These are phyloP conservation scores for Zaprionus tsacasi DNA, from an alignment of 1,140 invertebrate genomes.

Conservation along the genomic window DNA sequence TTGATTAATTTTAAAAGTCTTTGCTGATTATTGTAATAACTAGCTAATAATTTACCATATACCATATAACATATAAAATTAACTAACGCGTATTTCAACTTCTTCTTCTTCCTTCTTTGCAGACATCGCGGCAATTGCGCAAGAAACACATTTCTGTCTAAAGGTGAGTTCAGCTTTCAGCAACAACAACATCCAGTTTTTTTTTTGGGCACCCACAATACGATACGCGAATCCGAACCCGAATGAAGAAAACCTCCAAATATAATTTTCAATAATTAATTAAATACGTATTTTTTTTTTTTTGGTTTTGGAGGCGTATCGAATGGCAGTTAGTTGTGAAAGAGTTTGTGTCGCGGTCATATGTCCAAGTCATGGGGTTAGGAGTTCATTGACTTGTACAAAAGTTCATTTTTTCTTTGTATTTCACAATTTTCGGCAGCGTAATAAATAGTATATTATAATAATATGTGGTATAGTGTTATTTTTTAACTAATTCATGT, in stretches of 20 bases:
- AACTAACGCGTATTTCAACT: slow-evolving; percentile 37
- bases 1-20: slow-evolving; percentile 73
- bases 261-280: slow-evolving; percentile 61
- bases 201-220: slow-evolving; percentile 29
- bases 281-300: slow-evolving; percentile 26
- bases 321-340: slow-evolving; percentile 58
- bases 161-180: slow-evolving; percentile 69
- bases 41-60: slow-evolving; percentile 29
- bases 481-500: neutral
- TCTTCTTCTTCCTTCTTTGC: slow-evolving; percentile 43
- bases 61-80: slow-evolving; percentile 31
- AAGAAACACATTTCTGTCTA: slow-evolving; percentile 63
- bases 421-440: neutral
- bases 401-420: neutral
- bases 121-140: slow-evolving; percentile 66
- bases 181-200: slow-evolving; percentile 22
- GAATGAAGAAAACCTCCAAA: slow-evolving; percentile 31
- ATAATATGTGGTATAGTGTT: neutral
- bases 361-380: slow-evolving; percentile 26
- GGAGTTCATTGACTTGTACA: slow-evolving; percentile 52
- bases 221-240: neutral
- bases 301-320: slow-evolving; percentile 54
- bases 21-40: slow-evolving; percentile 43
- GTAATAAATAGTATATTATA: neutral
- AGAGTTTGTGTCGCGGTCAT: slow-evolving; percentile 25